phyloP scores from a whole-genome alignment of 1,140 invertebrate genomes.

The Holcopasites calliopsidis region DNA sequence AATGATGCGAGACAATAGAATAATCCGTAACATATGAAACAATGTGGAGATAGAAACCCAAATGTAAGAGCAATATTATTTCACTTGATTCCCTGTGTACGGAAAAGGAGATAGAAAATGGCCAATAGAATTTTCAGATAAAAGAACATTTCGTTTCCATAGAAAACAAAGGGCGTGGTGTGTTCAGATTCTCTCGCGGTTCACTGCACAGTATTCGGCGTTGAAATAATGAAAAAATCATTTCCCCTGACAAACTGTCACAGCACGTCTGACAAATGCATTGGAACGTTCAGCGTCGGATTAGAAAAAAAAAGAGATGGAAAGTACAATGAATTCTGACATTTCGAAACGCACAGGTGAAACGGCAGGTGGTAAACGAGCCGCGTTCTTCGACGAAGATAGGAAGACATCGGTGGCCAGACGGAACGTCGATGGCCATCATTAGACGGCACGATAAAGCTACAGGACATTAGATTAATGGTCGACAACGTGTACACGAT shows the following conservation, averaged over 20 bases:
- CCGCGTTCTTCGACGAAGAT: slow-evolving; percentile 5
- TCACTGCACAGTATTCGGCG: too few species aligned
- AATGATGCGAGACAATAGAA: too few species aligned
- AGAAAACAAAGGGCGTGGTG: too few species aligned
- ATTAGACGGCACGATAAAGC: slow-evolving; percentile 43
- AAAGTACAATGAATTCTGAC: not conserved
- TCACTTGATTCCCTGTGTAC: too few species aligned
- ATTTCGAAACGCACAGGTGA: slow-evolving; percentile 8
- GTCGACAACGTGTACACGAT: slow-evolving; percentile 43
- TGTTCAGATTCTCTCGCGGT: too few species aligned
- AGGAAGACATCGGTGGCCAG: slow-evolving; percentile 43
- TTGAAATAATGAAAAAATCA: too few species aligned
- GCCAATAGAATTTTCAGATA: too few species aligned
- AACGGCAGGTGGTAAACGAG: slow-evolving; percentile 44
- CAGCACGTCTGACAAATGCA: not conserved
- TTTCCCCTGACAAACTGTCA: not conserved
- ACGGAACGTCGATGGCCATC: slow-evolving; percentile 33
- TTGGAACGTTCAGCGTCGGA: not conserved
- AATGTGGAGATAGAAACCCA: too few species aligned
- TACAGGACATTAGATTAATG: slow-evolving; percentile 59
- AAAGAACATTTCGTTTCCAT: too few species aligned
- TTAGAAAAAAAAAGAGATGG: not conserved
- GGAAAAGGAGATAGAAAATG: too few species aligned
- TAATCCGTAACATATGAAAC: too few species aligned
- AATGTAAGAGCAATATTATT: too few species aligned